Base-by-base conservation (phyloP, 2,797 vertebrate genomes). In the Amazona ochrocephala region DNA sequence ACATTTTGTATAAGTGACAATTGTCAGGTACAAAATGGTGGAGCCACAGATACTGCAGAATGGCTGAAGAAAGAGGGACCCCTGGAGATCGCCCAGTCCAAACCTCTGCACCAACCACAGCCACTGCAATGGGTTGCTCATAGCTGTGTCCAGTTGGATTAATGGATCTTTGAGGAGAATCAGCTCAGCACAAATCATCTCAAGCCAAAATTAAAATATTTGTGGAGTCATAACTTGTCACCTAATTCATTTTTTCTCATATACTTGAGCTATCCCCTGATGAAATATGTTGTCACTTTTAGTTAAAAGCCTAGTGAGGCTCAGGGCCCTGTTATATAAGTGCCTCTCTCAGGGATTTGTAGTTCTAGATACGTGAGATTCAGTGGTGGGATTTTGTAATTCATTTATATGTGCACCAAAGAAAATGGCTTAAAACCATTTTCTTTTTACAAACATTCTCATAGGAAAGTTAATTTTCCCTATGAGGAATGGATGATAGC, bases 1-100 rank as follows among this genome's bases (percentile, higher is more conserved):
- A 24, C 1, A 27, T 62, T 82, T 58, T 75, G 17, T 3, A 2
- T 32, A 18, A 54, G 5, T 27, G 32, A 22, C 4, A 0, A 1
- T 21, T 74, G 16, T 15, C n/a, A 48, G 27, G n/a, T 66, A 16
- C 17, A 64, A 67, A 82, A 41, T 32, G 9, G 12, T 54, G 29
- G 39, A 64, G 62, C 9, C 26, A 45, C 34, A 76, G 44, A 27
- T 26, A 29, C 3, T 39, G 10, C 18, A 39, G 50, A 54, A 67
- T 14, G n/a, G 13, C 7, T 68, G 44, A 79, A 34, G 9, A n/a
- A 9, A 26, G 26, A 77, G 9, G 11, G 6, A 66, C 6, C 4
- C 20, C 22, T 41, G 70, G 17, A 22, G 29, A 50, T 20, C 4
- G 1, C 32, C 8, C 27, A 24, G 13, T 32, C 24, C 19, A 41